Conservation (phyloP, 2,888 invertebrate genomes). For the Lordiphosa andalusiaca region DNA sequence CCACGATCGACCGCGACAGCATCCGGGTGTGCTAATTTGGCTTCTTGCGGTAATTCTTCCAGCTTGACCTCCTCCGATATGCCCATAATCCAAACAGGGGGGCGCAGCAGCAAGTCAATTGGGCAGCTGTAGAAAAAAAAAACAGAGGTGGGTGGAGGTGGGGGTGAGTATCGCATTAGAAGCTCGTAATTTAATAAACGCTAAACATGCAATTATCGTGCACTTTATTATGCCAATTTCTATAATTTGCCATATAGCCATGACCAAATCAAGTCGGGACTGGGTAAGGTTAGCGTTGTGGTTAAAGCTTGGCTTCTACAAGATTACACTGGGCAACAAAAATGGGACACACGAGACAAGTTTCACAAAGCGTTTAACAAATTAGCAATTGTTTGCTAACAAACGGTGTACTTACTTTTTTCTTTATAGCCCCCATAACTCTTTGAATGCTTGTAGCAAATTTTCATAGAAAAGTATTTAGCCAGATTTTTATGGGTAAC, state of each 20-base stretch:
- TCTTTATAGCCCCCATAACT: too few relatives aligned
- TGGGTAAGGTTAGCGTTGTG: conserved; percentile 30
- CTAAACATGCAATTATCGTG: conserved; percentile 76
- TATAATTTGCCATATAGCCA: conserved; percentile 67
- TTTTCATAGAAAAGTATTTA: too few relatives aligned
- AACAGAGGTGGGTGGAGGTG: conserved; percentile 4
- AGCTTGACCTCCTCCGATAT: conserved; percentile 81
- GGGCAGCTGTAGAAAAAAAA: conserved; percentile 13
- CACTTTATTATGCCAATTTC: conserved; percentile 76
- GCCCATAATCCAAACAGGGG: conserved; percentile 79
- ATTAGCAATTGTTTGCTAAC: too few relatives aligned
- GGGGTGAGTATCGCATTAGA: conserved; percentile 65
- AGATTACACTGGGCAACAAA: conserved; percentile 26
- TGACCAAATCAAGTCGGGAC: conserved; percentile 46
- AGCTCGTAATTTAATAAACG: conserved; percentile 76
- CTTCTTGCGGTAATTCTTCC: conserved; percentile 81
- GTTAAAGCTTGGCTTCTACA: conserved; percentile 27
- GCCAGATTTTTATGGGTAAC: too few relatives aligned
- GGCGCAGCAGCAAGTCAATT: conserved; percentile 30
- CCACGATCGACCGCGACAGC: conserved; percentile 79
- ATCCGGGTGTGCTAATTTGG: conserved; percentile 80
- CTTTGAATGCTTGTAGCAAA: too few relatives aligned
- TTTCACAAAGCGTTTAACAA: too few relatives aligned
- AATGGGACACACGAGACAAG: too few relatives aligned
- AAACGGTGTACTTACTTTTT: too few relatives aligned